These are phyloP conservation scores for Crocallis elinguaria DNA, from an alignment of 2,888 invertebrate genomes.

Conservation along the genomic window DNA sequence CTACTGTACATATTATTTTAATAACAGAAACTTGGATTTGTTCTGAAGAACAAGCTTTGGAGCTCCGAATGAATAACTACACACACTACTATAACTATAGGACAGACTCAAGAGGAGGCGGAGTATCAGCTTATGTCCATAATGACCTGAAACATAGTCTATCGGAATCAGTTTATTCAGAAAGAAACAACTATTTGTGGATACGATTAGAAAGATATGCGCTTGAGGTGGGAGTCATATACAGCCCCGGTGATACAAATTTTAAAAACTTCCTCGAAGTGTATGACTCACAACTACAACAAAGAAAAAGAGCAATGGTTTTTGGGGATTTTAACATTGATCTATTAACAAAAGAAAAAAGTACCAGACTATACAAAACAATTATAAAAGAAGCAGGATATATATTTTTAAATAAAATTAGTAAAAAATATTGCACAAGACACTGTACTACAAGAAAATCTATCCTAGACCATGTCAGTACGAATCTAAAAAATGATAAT, in stretches of 20 bases:
- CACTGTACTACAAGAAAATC: slow-evolving; percentile 28
- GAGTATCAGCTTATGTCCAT: slow-evolving; percentile 1
- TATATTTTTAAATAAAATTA: slow-evolving; percentile 33
- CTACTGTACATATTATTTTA: slow-evolving; percentile 15
- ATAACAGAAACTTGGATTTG: slow-evolving; percentile 39
- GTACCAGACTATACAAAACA: slow-evolving; percentile 10
- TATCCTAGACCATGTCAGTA: slow-evolving; percentile 38
- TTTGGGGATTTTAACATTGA: slow-evolving; percentile 33
- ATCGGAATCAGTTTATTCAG: too few species aligned
- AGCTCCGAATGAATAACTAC: background rate
- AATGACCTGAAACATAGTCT: slow-evolving; percentile 2
- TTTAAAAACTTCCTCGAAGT: slow-evolving; percentile 26
- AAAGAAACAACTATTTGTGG: slow-evolving; percentile 43
- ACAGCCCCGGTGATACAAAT: slow-evolving; percentile 27
- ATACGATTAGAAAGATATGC: slow-evolving; percentile 23
- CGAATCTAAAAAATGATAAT: slow-evolving; percentile 33
- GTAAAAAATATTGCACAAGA: slow-evolving; percentile 32
- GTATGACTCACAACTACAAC: slow-evolving; percentile 23
- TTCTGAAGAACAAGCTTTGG: slow-evolving; percentile 1
- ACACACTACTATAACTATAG: slow-evolving; percentile 7
- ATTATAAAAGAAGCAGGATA: slow-evolving; percentile 21
- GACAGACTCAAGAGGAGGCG: background rate
- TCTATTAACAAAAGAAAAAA: slow-evolving; percentile 10
- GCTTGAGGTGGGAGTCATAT: slow-evolving; percentile 21
- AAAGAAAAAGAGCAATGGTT: slow-evolving; percentile 23